Conservation (phyloP, 2,888 invertebrate genomes). For the Cheilosia pagana region DNA sequence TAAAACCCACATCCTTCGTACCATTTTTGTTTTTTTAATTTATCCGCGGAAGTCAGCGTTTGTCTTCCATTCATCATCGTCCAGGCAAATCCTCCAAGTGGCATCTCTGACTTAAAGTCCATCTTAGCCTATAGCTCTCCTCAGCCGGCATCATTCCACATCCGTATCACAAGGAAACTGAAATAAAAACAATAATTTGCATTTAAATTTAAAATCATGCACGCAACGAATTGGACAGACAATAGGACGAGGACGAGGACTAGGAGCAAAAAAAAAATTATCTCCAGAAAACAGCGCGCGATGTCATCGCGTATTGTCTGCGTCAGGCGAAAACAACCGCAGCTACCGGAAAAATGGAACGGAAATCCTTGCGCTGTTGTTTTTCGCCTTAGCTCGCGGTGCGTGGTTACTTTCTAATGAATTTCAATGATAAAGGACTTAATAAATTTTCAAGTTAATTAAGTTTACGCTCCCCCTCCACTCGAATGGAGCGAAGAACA, state of each 20-base stretch:
- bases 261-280: conserved; percentile 58
- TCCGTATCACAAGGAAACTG: conserved; percentile 20
- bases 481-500: conserved; percentile 24
- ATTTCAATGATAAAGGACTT: conserved; percentile 80
- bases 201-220: conserved; percentile 70
- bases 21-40: conserved; percentile 40
- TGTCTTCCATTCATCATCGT: conserved; percentile 67
- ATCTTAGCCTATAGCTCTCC: conserved; percentile 3
- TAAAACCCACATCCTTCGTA: conserved; percentile 10
- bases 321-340: conserved; percentile 51
- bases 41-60: conserved; percentile 65
- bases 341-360: conserved; percentile 51
- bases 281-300: conserved; percentile 61
- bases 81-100: conserved; percentile 35
- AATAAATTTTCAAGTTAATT: conserved; percentile 82
- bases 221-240: conserved; percentile 62
- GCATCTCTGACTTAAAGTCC: conserved; percentile 45
- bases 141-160: background rate
- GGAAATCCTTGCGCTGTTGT: conserved; percentile 65
- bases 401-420: conserved; percentile 76
- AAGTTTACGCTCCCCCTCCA: conserved; percentile 77
- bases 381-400: conserved; percentile 51
- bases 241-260: background rate
- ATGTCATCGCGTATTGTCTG: conserved; percentile 67
- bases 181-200: conserved; percentile 74